These are phyloP conservation scores for Phaethornis superciliosus DNA, from an alignment of 2,113 vertebrate genomes.

Conservation along the genomic window DNA sequence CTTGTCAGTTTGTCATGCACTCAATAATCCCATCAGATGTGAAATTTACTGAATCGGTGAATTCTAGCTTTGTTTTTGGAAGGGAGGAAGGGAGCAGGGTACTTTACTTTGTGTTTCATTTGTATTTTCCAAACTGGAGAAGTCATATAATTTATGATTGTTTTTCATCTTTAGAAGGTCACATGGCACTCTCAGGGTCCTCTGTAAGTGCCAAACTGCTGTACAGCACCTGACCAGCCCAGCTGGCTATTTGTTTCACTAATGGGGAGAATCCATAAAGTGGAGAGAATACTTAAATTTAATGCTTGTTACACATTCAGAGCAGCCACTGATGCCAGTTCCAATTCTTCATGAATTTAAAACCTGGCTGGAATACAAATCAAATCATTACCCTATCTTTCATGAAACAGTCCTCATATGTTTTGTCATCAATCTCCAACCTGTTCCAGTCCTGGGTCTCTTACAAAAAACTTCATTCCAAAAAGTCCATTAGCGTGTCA, in stretches of 20 bases:
- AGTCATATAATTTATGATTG: not conserved
- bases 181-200: not conserved
- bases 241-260: not conserved
- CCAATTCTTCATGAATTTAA: not conserved
- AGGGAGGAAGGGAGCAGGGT: not conserved
- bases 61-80: conserved; percentile 31
- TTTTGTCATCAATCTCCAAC: not conserved
- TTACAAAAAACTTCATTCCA: conserved; percentile 19
- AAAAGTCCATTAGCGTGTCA: conserved; percentile 10
- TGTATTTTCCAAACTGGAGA: not conserved
- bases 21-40: conserved; percentile 14
- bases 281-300: not conserved
- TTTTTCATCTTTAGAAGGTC: not conserved
- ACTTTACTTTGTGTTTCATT: not conserved
- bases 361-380: conserved; percentile 32
- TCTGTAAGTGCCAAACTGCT: not conserved
- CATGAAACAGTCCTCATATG: not conserved
- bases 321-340: not conserved
- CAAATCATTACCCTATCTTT: conserved; percentile 23
- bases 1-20: conserved; percentile 34
- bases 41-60: conserved; percentile 4
- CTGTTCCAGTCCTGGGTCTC: not conserved
- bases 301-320: not conserved
- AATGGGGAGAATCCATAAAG: not conserved
- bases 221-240: not conserved